Evolutionary conservation across 2,797 vertebrate genomes (phyloP).

Genomic region (Lepus townsendii): DNA sequence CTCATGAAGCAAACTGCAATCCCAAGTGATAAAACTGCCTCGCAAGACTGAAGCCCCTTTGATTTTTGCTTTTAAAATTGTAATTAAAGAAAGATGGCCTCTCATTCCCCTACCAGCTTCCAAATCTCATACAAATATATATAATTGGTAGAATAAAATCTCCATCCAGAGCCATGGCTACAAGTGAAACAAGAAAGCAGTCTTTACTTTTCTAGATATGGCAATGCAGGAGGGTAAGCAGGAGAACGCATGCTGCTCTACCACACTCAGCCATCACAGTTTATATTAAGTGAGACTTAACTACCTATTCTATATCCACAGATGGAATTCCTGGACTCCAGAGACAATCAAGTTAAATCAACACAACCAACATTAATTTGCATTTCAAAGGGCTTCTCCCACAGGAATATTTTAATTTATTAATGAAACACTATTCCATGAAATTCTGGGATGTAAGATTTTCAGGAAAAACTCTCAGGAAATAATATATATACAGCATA

Average conservation of each 20-base stretch:
- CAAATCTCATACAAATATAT: background rate
- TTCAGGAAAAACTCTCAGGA: background rate
- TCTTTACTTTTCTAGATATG: background rate
- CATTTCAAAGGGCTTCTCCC: background rate
- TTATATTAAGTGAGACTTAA: background rate
- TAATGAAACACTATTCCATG: background rate
- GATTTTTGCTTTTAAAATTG: background rate
- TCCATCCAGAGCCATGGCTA: background rate
- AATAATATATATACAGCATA: background rate
- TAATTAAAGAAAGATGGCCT: background rate
- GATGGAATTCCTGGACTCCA: background rate
- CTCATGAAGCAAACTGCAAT: background rate
- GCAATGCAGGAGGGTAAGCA: background rate
- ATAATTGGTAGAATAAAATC: background rate
- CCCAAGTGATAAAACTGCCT: background rate
- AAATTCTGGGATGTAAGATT: background rate
- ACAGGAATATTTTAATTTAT: slow-evolving; percentile 4
- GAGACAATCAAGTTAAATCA: background rate
- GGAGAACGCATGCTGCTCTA: background rate
- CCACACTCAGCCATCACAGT: background rate
- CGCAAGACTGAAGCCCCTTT: background rate
- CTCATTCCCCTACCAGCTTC: background rate
- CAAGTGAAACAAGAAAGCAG: background rate
- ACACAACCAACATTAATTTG: background rate
- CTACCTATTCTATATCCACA: background rate